These are phyloP conservation scores for Thecophora atra DNA, from an alignment of 2,888 invertebrate genomes.

Conservation along the genomic window DNA sequence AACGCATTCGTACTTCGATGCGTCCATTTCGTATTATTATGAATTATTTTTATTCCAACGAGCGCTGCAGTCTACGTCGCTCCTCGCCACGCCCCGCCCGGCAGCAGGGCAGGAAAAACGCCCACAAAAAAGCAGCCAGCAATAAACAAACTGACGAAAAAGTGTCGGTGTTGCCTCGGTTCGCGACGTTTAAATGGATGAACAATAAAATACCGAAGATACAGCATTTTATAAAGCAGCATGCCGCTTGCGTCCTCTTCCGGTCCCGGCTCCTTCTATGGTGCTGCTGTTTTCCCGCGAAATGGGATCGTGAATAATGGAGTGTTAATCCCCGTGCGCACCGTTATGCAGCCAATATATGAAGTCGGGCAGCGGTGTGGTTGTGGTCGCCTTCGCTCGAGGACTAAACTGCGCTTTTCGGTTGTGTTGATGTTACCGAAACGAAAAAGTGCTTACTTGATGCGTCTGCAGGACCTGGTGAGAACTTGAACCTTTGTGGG, in stretches of 20 bases:
- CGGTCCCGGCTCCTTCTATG: neutral
- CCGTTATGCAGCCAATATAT: constrained; percentile 41
- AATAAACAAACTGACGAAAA: neutral
- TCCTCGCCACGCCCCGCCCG: neutral
- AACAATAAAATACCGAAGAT: constrained; percentile 31
- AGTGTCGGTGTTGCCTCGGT: too few species aligned
- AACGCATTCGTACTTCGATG: constrained; percentile 24
- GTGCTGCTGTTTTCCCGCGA: constrained; percentile 37
- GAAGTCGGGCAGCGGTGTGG: constrained; percentile 1
- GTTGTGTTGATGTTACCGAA: too few species aligned
- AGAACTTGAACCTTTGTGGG: too few species aligned
- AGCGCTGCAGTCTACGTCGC: neutral
- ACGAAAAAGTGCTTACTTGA: too few species aligned
- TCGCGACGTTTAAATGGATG: constrained; percentile 23
- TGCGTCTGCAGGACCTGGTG: too few species aligned
- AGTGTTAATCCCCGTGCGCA: constrained; percentile 62
- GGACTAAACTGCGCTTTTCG: too few species aligned
- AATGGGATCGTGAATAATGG: constrained; percentile 61
- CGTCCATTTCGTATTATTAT: neutral
- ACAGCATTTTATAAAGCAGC: constrained; percentile 4
- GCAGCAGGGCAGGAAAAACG: neutral
- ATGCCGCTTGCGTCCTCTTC: neutral
- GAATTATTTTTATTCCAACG: neutral
- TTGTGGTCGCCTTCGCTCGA: neutral
- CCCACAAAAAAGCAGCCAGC: neutral